These are phyloP conservation scores for Toxotes chatareus DNA, from an alignment of 2,113 vertebrate species.

Conservation along the genomic window DNA sequence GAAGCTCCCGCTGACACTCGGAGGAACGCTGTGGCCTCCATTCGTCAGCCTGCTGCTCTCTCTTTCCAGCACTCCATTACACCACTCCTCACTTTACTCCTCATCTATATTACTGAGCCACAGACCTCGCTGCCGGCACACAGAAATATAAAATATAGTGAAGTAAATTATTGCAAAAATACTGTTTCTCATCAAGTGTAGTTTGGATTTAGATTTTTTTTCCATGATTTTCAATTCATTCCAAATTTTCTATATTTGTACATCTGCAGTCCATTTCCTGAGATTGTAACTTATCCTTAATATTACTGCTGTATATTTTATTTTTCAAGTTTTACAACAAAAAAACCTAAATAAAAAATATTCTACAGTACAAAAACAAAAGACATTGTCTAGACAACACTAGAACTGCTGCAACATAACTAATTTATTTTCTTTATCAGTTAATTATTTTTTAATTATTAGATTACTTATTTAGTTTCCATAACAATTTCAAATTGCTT, in stretches of 20 bases:
- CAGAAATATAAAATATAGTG: background rate
- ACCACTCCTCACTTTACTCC: slow-evolving; percentile 79
- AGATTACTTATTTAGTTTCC: background rate
- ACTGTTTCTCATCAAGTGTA: background rate
- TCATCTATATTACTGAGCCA: slow-evolving; percentile 72
- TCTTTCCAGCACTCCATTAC: slow-evolving; percentile 79
- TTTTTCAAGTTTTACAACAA: background rate
- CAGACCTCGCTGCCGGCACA: slow-evolving; percentile 7
- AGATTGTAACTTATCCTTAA: no score
- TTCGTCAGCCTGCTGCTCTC: slow-evolving; percentile 75
- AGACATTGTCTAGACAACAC: background rate
- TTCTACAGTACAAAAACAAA: background rate
- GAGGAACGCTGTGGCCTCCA: slow-evolving; percentile 67
- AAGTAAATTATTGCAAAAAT: background rate
- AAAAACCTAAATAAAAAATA: background rate
- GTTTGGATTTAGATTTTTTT: background rate
- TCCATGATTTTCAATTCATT: background rate
- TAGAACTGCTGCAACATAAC: background rate
- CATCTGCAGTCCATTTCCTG: background rate
- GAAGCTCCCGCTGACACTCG: slow-evolving; percentile 73
- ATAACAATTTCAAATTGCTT: background rate
- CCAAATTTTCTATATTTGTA: background rate
- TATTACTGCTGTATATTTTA: no score
- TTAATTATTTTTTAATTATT: background rate
- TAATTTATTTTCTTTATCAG: background rate